Percentiles rank a stretch among this genome's conserved stretches.
Evolutionary conservation across 2,113 vertebrate genomes (phyloP).

Genomic region (Bubalus kerabau): DNA sequence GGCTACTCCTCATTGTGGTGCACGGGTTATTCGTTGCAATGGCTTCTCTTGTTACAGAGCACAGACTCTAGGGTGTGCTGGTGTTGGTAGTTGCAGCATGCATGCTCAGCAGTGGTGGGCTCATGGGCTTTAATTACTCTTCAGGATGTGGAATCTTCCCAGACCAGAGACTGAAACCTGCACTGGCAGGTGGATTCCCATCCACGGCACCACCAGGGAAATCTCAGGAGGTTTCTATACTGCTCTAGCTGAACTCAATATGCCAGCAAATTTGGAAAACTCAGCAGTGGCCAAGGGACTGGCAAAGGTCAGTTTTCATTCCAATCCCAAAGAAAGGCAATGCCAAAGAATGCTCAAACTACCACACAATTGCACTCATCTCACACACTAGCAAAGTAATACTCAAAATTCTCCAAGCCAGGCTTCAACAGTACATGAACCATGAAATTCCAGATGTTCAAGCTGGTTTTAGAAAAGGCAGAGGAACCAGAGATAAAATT

Average conservation of each 20-base stretch:
- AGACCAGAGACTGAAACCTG: not conserved
- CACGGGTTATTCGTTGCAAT: not conserved
- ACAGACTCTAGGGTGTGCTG: not conserved
- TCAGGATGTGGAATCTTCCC: not conserved
- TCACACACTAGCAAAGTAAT: not conserved
- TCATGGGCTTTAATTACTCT: not conserved
- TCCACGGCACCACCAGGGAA: not conserved
- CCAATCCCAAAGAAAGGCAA: not conserved
- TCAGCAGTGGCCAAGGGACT: not conserved
- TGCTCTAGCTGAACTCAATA: not conserved
- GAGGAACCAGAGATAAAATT: not conserved
- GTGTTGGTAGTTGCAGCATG: fast-evolving
- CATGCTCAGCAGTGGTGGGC: not conserved
- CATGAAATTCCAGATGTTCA: not conserved
- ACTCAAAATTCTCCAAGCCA: not conserved
- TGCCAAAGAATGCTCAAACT: not conserved
- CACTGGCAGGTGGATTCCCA: not conserved
- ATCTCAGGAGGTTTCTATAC: not conserved
- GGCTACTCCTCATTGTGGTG: not conserved
- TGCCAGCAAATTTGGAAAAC: not conserved
- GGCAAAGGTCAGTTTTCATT: not conserved
- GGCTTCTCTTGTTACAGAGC: not conserved
- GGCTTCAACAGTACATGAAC: not conserved
- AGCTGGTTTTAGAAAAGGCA: not conserved
- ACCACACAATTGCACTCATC: not conserved